Percentiles rank a stretch among this genome's conserved stretches.
phyloP scores from a whole-genome alignment of 2,888 invertebrate species.

The Netelia virgata region DNA sequence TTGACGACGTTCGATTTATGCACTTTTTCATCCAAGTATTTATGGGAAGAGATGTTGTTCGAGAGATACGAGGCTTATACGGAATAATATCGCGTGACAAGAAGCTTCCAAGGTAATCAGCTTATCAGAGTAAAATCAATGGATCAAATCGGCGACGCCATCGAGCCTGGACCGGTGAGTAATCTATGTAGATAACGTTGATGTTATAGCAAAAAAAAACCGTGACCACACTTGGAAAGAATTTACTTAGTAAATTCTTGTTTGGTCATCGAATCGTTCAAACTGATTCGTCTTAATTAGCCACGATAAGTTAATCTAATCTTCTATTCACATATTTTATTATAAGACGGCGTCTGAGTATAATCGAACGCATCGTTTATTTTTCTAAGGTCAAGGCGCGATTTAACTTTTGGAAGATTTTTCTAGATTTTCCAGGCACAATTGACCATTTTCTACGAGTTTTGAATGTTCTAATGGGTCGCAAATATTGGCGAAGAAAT shows the following conservation, averaged over 20 bases:
- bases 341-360: too few species aligned
- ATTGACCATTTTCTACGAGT: too few species aligned
- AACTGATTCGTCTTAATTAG: neutral
- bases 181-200: constrained; percentile 14
- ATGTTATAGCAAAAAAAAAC: neutral
- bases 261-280: neutral
- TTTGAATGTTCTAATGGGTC: too few species aligned
- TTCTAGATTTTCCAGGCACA: too few species aligned
- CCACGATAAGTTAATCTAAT: neutral
- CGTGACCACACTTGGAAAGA: neutral
- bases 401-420: too few species aligned
- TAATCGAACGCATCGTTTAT: too few species aligned
- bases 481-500: too few species aligned
- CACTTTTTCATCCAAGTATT: neutral
- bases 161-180: constrained; percentile 4
- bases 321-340: too few species aligned
- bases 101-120: constrained; percentile 35
- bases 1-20: neutral
- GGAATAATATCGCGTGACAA: neutral
- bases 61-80: neutral
- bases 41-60: neutral
- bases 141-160: constrained; percentile 35
- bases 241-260: neutral
- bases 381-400: too few species aligned
- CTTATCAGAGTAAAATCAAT: constrained; percentile 36